A percentile compares a stretch with the other conserved stretches of the same genome.
These are phyloP conservation scores for Phodopus roborovskii DNA, from an alignment of 2,113 vertebrate genomes.

Conservation along the genomic window DNA sequence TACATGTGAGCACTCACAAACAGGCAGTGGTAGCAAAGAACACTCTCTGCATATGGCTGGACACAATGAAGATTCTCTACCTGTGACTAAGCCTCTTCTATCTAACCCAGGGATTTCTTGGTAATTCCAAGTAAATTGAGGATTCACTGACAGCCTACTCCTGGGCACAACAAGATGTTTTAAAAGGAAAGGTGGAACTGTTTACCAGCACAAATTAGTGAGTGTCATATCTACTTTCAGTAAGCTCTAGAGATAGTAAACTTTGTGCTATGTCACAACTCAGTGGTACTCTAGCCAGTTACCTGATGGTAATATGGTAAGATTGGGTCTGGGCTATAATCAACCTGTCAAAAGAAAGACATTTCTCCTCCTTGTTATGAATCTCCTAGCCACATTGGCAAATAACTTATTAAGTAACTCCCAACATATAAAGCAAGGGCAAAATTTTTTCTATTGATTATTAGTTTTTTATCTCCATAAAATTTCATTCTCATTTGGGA, in stretches of 20 bases:
- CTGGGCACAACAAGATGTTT: background rate
- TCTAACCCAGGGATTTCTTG: background rate
- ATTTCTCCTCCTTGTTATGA: background rate
- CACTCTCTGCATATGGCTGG: background rate
- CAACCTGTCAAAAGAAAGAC: background rate
- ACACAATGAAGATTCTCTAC: background rate
- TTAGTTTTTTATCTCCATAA: background rate
- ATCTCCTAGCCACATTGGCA: too few relatives aligned
- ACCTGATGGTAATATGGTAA: background rate
- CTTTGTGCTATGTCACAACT: background rate
- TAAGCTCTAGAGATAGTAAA: background rate
- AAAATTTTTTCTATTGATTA: too few relatives aligned
- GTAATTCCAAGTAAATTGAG: background rate
- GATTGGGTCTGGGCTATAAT: too few relatives aligned
- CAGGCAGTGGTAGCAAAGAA: background rate
- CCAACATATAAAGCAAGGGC: background rate
- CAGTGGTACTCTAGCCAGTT: background rate
- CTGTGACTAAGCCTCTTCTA: background rate
- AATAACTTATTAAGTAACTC: background rate
- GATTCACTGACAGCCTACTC: too few relatives aligned
- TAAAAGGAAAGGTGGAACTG: background rate
- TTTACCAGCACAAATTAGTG: background rate
- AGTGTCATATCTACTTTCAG: background rate
- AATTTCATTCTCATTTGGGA: background rate
- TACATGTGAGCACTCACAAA: background rate